phyloP scores from a whole-genome alignment of 2,113 vertebrate species.

The Melanocharis versteri region DNA sequence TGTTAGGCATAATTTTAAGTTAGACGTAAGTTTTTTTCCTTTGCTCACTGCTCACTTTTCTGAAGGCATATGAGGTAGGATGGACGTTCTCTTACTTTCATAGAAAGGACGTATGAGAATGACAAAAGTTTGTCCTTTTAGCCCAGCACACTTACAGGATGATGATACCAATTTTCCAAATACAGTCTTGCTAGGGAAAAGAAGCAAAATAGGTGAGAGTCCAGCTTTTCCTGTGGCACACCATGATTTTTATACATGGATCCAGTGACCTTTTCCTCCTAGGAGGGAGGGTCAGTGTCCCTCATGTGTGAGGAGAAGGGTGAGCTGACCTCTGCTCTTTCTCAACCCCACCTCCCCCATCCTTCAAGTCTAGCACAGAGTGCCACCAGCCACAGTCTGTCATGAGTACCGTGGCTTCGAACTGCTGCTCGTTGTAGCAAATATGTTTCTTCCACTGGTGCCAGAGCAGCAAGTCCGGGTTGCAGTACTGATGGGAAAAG shows the following conservation, averaged over 20 bases:
- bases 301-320: not conserved
- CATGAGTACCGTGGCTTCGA: not conserved
- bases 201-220: not conserved
- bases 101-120: not conserved
- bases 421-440: not conserved
- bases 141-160: not conserved
- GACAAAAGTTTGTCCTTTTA: not conserved
- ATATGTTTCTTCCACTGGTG: not conserved
- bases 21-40: not conserved
- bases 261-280: not conserved
- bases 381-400: not conserved
- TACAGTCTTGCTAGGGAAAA: not conserved
- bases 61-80: not conserved
- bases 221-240: not conserved
- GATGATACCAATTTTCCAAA: not conserved
- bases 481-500: not conserved
- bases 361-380: not conserved
- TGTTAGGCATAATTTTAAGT: not conserved
- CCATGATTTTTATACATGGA: not conserved
- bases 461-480: not conserved
- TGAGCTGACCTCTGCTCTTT: not conserved
- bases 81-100: not conserved
- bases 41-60: not conserved
- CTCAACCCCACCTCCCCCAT: accelerated
- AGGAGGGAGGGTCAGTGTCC: not conserved